A percentile compares a stretch with the other conserved stretches of the same genome.
phyloP scores from a whole-genome alignment of 2,797 vertebrate genomes.

The Mergus octosetaceus region DNA sequence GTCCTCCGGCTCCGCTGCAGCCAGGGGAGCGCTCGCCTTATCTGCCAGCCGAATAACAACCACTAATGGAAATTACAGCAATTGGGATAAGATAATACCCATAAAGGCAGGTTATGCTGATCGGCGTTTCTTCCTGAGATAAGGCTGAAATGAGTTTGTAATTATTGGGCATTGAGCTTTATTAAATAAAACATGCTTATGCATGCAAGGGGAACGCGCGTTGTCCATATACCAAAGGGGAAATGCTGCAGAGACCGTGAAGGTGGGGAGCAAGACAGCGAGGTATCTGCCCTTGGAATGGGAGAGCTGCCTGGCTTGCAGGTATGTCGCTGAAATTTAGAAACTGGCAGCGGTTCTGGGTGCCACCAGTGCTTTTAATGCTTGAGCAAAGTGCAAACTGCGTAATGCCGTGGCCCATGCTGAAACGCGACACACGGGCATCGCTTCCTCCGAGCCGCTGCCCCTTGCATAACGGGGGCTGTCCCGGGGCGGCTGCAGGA shows the following conservation, averaged over 20 bases:
- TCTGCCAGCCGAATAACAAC: slow-evolving; percentile 1
- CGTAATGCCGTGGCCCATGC: not conserved
- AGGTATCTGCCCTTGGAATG: not conserved
- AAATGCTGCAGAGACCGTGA: not conserved
- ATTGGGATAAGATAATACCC: slow-evolving; percentile 25
- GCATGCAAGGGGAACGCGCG: rapidly evolving
- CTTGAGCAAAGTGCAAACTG: slow-evolving; percentile 4
- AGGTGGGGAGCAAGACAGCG: rapidly evolving
- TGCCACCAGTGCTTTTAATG: slow-evolving; percentile 15
- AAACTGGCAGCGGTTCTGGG: slow-evolving; percentile 21
- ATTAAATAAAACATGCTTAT: not conserved
- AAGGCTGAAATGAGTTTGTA: slow-evolving; percentile 21
- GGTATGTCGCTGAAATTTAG: not conserved
- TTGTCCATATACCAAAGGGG: not conserved
- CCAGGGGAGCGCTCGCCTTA: not conserved
- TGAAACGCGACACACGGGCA: not conserved
- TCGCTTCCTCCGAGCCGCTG: not conserved
- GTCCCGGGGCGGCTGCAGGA: not conserved
- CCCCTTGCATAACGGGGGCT: not conserved
- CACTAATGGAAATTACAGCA: not conserved
- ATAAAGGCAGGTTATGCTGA: not conserved
- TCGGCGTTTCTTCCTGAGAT: not conserved
- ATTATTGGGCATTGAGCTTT: not conserved
- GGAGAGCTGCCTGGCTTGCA: not conserved
- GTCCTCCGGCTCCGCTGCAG: not conserved